A percentile compares a stretch with the other conserved stretches of the same genome.
These are phyloP conservation scores for Channa maculata DNA, from an alignment of 2,113 vertebrate species.

Conservation along the genomic window DNA sequence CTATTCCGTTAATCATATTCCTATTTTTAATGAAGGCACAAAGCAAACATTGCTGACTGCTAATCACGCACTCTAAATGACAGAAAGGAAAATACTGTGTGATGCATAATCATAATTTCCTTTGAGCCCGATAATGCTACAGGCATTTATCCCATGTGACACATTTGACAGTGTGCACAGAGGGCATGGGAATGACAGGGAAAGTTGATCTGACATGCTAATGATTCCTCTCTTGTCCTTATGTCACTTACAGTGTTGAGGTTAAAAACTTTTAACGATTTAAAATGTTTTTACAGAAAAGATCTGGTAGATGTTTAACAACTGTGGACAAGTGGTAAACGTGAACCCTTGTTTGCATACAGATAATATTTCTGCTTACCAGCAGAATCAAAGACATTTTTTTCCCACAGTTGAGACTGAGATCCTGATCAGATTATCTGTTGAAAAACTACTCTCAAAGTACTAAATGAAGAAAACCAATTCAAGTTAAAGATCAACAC, in stretches of 20 bases:
- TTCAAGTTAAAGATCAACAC: too few relatives aligned
- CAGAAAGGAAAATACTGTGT: constrained; percentile 21
- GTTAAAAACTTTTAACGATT: background rate
- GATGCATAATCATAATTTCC: constrained; percentile 28
- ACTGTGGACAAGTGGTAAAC: constrained; percentile 8
- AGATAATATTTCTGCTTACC: background rate
- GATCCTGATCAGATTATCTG: constrained; percentile 3
- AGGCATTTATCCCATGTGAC: constrained; percentile 15
- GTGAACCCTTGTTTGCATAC: background rate
- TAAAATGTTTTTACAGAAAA: too few relatives aligned
- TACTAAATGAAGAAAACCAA: background rate
- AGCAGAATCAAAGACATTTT: background rate
- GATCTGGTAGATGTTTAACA: background rate
- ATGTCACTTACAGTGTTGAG: background rate
- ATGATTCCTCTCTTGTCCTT: background rate
- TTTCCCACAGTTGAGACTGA: background rate
- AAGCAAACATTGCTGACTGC: background rate
- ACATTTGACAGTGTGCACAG: constrained; percentile 4
- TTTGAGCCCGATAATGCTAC: constrained; percentile 17
- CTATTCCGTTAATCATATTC: background rate
- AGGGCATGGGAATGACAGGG: constrained; percentile 4
- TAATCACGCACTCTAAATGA: constrained; percentile 4
- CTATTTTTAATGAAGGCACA: background rate
- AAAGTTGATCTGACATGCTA: constrained; percentile 10
- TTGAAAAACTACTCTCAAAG: constrained; percentile 2